Conservation (phyloP, 2,888 invertebrate genomes). For the Pachymerium ferrugineum region DNA sequence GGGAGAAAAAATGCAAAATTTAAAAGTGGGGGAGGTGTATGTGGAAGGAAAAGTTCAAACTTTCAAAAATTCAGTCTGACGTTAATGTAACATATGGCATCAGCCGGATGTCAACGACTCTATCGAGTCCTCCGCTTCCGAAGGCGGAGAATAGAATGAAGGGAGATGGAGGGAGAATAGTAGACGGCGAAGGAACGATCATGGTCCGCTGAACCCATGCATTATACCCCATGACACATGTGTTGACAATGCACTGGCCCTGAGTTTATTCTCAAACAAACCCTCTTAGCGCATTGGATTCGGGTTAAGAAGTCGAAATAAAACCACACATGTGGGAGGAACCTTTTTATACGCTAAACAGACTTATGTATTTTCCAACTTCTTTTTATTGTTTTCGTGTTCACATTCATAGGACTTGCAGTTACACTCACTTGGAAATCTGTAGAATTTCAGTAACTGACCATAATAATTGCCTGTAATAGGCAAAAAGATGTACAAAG, state of each 20-base stretch:
- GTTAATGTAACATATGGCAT: conserved; percentile 6
- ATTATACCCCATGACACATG: conserved; percentile 20
- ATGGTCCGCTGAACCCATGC: conserved; percentile 22
- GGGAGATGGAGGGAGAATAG: neutral
- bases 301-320: neutral
- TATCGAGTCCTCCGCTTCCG: conserved; percentile 20
- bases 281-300: neutral
- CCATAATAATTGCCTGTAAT: no score
- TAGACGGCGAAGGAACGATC: neutral
- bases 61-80: neutral
- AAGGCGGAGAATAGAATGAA: conserved; percentile 7
- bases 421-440: no score
- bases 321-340: no score
- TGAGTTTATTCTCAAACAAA: conserved; percentile 20
- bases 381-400: no score
- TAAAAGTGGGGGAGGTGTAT: no score
- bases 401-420: no score
- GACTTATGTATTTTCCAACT: no score
- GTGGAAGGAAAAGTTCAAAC: no score
- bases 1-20: neutral
- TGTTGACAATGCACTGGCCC: conserved; percentile 27
- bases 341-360: no score
- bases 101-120: conserved; percentile 19
- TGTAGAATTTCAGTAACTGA: no score
- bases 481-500: no score